A percentile compares a stretch with the other conserved stretches of the same genome.
Evolutionary conservation across 2,797 vertebrate genomes (phyloP).

Genomic region (Urosaurus nigricauda): DNA sequence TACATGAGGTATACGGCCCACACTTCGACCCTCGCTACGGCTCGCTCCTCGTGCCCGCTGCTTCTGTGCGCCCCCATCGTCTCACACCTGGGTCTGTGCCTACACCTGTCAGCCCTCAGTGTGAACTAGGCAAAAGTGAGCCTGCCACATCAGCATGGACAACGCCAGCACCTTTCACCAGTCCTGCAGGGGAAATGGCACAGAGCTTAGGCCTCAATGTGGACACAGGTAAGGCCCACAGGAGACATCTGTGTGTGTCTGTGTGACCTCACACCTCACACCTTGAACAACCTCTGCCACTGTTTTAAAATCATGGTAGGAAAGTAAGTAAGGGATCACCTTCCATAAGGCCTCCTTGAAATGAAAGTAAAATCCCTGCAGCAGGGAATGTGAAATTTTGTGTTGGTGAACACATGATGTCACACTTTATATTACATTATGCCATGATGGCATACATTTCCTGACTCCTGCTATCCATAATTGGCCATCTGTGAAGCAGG

Average conservation of each 20-base stretch:
- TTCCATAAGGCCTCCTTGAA: neutral
- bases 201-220: constrained; percentile 89
- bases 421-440: neutral
- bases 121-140: constrained; percentile 92
- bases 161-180: constrained; percentile 82
- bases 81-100: constrained; percentile 85
- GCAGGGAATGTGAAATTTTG: neutral
- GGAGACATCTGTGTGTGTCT: fast-evolving
- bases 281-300: neutral
- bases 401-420: neutral
- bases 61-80: constrained; percentile 90
- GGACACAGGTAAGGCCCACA: constrained; percentile 88
- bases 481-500: neutral
- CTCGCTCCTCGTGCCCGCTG: constrained; percentile 88
- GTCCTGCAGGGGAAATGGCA: constrained; percentile 86
- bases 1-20: constrained; percentile 94
- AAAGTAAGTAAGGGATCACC: neutral
- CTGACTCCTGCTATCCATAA: neutral
- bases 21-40: constrained; percentile 94
- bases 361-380: neutral
- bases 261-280: neutral
- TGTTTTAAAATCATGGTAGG: neutral
- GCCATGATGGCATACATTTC: neutral
- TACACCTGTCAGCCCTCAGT: constrained; percentile 84
- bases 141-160: constrained; percentile 85